Conservation (phyloP, 2,888 invertebrate species). For the Apamea crenata region DNA sequence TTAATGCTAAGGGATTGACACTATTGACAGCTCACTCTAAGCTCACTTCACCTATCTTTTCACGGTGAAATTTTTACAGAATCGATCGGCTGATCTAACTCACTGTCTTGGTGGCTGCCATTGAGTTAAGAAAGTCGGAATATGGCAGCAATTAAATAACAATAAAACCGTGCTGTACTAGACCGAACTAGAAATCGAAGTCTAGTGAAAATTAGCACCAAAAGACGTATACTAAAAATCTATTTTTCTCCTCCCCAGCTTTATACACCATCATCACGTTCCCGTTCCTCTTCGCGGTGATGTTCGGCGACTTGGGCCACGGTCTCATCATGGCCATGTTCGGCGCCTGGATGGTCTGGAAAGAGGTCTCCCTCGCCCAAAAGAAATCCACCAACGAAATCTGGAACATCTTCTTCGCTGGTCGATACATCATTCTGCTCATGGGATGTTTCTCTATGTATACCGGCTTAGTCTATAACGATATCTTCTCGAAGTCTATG, state of each 20-base stretch:
- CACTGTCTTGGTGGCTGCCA: too few relatives aligned
- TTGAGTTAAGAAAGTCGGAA: too few relatives aligned
- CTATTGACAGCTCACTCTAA: too few relatives aligned
- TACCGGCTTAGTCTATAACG: constrained; percentile 99
- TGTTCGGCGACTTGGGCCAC: constrained; percentile 99
- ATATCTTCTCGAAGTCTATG: constrained; percentile 98
- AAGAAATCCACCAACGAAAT: constrained; percentile 95
- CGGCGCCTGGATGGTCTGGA: constrained; percentile 94
- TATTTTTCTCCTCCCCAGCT: constrained; percentile 88
- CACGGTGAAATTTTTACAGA: too few relatives aligned
- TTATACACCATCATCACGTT: constrained; percentile 97
- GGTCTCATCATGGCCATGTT: constrained; percentile 95
- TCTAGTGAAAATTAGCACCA: not conserved
- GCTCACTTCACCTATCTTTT: too few relatives aligned
- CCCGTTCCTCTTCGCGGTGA: constrained; percentile 98
- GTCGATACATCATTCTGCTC: constrained; percentile 98
- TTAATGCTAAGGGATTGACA: too few relatives aligned
- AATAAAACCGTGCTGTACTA: not conserved
- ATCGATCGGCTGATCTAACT: too few relatives aligned
- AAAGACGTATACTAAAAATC: not conserved
- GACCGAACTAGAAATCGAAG: not conserved
- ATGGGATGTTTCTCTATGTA: constrained; percentile 99
- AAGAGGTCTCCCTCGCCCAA: constrained; percentile 93
- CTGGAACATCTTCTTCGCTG: constrained; percentile 99
- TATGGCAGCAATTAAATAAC: not conserved